A percentile compares a stretch with the other conserved stretches of the same genome.
These are phyloP conservation scores for Balanococcus diminutus DNA, from an alignment of 2,888 invertebrate species.

Conservation along the genomic window DNA sequence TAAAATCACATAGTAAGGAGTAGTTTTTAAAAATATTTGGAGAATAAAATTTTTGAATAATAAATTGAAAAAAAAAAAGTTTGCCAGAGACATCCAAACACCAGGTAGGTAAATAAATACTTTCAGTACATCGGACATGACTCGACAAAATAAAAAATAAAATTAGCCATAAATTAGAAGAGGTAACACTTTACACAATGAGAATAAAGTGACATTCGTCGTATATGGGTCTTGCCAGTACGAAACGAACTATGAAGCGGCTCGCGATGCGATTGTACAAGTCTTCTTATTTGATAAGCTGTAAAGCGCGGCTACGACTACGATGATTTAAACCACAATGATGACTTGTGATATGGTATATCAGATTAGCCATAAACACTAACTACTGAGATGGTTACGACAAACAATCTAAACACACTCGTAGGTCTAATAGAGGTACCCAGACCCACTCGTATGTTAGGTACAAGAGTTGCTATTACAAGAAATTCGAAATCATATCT, in stretches of 20 bases:
- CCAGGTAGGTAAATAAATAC: too few relatives aligned
- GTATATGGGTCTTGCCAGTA: neutral
- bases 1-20: too few relatives aligned
- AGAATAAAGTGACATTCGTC: neutral
- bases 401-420: neutral
- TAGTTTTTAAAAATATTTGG: too few relatives aligned
- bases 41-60: too few relatives aligned
- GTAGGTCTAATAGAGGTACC: neutral
- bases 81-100: too few relatives aligned
- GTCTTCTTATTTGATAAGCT: neutral
- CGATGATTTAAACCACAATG: neutral
- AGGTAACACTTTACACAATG: neutral
- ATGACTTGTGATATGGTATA: constrained; percentile 12
- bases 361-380: neutral
- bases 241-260: too few relatives aligned
- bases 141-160: neutral
- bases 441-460: neutral
- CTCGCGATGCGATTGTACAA: too few relatives aligned
- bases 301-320: neutral
- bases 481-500: constrained; percentile 29
- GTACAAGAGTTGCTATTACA: neutral
- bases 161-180: neutral
- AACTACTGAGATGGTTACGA: neutral
- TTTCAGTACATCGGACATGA: neutral
- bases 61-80: too few relatives aligned